Percentiles rank a stretch among this genome's conserved stretches.
These are phyloP conservation scores for Leucoraja erinaceus DNA, from an alignment of 2,113 vertebrate species.

Conservation along the genomic window DNA sequence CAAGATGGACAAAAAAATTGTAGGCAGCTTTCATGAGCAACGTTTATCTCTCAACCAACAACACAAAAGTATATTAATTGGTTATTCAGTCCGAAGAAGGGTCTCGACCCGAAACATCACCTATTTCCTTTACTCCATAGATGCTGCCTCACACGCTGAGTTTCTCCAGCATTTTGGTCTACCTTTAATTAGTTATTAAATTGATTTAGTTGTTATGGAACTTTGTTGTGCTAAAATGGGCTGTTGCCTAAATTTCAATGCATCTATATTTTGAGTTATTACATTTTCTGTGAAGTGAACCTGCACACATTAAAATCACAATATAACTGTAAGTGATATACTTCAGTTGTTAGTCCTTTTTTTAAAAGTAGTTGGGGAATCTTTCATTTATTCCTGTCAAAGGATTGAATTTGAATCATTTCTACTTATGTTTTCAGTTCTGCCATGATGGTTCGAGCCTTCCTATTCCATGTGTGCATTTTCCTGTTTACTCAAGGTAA, in stretches of 20 bases:
- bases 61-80: background rate
- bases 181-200: background rate
- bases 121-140: no score
- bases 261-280: background rate
- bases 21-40: background rate
- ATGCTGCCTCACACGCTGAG: no score
- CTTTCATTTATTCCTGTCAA: background rate
- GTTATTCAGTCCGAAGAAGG: background rate
- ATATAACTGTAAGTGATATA: background rate
- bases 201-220: background rate
- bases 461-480: constrained; percentile 8
- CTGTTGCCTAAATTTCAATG: background rate
- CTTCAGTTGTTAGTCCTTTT: background rate
- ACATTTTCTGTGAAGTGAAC: background rate
- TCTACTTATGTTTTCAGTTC: constrained; percentile 20
- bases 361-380: background rate
- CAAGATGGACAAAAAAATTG: background rate
- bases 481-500: constrained; percentile 11
- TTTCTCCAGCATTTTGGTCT: no score
- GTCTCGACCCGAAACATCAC: no score
- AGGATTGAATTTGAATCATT: background rate
- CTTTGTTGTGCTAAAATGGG: background rate
- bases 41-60: background rate
- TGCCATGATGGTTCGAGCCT: background rate
- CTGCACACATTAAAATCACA: background rate